A percentile compares a stretch with the other conserved stretches of the same genome.
Conservation (phyloP, 2,888 invertebrate genomes). For the Cordilura impudica region DNA sequence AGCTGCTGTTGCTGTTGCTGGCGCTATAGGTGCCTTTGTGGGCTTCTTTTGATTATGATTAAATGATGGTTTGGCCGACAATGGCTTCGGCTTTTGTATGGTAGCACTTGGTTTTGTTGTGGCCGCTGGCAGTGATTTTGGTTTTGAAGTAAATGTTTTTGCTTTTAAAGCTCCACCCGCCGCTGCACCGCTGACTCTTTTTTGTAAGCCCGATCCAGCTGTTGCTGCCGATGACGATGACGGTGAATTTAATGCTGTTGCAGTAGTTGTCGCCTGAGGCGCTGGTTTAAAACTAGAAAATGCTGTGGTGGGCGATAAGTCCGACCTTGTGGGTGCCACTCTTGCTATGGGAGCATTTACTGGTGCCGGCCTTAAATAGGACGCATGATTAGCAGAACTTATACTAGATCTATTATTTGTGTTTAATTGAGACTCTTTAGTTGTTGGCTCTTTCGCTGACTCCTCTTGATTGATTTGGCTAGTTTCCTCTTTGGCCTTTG, state of each 20-base stretch:
- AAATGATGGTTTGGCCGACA: conserved; percentile 73
- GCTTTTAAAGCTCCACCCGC: conserved; percentile 5
- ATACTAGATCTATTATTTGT: conserved; percentile 80
- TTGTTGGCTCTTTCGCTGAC: neutral
- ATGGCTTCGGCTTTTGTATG: conserved; percentile 72
- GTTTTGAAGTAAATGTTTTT: conserved; percentile 50
- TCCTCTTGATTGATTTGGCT: conserved; percentile 56
- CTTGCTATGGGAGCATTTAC: conserved; percentile 82
- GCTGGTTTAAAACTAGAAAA: conserved; percentile 76
- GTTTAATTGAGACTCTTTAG: conserved; percentile 44
- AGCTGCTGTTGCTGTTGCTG: conserved; percentile 57
- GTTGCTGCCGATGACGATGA: conserved; percentile 40
- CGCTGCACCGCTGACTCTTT: conserved; percentile 39
- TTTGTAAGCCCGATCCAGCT: too few relatives aligned
- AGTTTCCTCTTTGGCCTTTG: conserved; percentile 75
- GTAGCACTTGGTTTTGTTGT: conserved; percentile 67
- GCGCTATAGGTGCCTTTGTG: conserved; percentile 48
- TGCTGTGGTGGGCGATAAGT: conserved; percentile 71
- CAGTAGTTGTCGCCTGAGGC: conserved; percentile 43
- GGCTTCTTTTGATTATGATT: conserved; percentile 59
- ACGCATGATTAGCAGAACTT: conserved; percentile 79
- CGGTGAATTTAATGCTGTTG: conserved; percentile 17
- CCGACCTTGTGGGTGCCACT: conserved; percentile 76
- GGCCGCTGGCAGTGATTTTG: conserved; percentile 58
- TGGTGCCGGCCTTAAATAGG: conserved; percentile 85